Conservation (phyloP, 2,888 invertebrate genomes). For the Nemoura dubitans region DNA sequence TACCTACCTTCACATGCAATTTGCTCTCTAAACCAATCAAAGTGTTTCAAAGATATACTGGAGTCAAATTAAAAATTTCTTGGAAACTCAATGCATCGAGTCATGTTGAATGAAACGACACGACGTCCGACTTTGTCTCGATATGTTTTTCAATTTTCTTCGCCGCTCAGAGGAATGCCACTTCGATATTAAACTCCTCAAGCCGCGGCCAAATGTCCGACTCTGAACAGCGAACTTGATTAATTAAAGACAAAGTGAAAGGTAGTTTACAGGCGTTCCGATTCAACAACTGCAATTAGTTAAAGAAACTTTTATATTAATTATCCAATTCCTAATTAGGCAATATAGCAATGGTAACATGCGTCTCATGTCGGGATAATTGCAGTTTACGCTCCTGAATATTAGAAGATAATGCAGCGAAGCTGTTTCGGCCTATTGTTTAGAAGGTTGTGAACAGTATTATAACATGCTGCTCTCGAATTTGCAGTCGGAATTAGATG, state of each 20-base stretch:
- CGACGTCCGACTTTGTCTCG: neutral
- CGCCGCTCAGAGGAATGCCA: neutral
- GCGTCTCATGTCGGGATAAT: slow-evolving; percentile 19
- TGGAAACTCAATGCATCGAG: neutral
- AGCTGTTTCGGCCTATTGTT: neutral
- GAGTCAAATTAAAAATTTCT: slow-evolving; percentile 32
- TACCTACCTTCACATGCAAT: no score
- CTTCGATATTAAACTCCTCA: neutral
- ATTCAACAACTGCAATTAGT: slow-evolving; percentile 38
- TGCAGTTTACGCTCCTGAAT: neutral
- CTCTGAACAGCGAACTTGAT: neutral
- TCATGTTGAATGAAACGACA: no score
- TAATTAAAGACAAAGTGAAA: slow-evolving; percentile 26
- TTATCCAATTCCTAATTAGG: slow-evolving; percentile 42
- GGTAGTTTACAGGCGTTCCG: slow-evolving; percentile 15
- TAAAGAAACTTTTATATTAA: slow-evolving; percentile 36
- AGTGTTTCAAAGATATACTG: neutral
- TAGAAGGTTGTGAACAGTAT: neutral
- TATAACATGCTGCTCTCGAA: neutral
- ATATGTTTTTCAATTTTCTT: neutral
- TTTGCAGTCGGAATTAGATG: neutral
- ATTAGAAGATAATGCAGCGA: neutral
- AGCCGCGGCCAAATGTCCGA: no score
- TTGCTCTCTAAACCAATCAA: neutral
- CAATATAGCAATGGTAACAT: slow-evolving; percentile 15